Evolutionary conservation across 2,113 vertebrate species (phyloP).

Genomic region (Psettodes erumei): DNA sequence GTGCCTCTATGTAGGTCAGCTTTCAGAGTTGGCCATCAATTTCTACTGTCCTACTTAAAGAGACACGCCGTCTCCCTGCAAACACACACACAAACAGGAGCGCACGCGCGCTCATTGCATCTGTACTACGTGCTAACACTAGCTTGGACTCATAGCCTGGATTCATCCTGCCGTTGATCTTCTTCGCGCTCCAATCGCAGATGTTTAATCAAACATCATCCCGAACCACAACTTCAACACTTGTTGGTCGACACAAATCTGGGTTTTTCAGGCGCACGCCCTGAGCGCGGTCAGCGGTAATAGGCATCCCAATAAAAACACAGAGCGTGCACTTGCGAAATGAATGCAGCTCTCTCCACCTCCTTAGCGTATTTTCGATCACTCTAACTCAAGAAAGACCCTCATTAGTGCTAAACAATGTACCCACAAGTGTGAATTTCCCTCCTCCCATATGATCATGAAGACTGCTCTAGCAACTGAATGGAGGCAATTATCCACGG

Average conservation of each 20-base stretch:
- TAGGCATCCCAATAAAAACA: conserved; percentile 21
- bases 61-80: conserved; percentile 56
- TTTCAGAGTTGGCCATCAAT: conserved; percentile 84
- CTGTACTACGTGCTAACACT: conserved; percentile 31
- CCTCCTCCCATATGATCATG: conserved; percentile 56
- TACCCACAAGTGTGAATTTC: conserved; percentile 52
- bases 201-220: conserved; percentile 11
- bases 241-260: neutral
- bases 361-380: conserved; percentile 48
- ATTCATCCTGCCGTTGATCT: conserved; percentile 26
- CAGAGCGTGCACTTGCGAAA: conserved; percentile 35
- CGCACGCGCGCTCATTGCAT: conserved; percentile 22
- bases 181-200: conserved; percentile 30
- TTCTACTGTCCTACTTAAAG: conserved; percentile 84
- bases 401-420: conserved; percentile 74
- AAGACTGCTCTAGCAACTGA: conserved; percentile 60
- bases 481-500: conserved; percentile 70
- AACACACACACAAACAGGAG: conserved; percentile 46
- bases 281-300: conserved; percentile 32
- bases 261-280: conserved; percentile 1
- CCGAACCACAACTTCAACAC: neutral
- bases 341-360: conserved; percentile 40
- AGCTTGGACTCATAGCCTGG: neutral
- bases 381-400: conserved; percentile 46
- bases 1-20: conserved; percentile 86